Percentiles rank a stretch among this genome's conserved stretches.
These are phyloP conservation scores for Laticauda colubrina DNA, from an alignment of 2,113 vertebrate species.

Conservation along the genomic window DNA sequence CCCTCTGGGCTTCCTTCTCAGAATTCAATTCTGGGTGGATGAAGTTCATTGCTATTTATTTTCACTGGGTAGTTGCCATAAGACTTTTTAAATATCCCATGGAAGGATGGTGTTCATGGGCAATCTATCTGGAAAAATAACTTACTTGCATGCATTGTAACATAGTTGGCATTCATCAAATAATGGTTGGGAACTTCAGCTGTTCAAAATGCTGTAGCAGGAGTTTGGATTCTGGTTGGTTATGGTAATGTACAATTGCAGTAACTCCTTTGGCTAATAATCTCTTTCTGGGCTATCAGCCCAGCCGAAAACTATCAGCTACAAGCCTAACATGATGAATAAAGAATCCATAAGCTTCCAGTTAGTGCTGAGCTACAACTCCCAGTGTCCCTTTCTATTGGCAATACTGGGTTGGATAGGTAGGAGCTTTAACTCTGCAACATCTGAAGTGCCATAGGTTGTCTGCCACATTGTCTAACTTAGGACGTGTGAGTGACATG, in stretches of 20 bases:
- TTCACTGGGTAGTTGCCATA: conserved; percentile 18
- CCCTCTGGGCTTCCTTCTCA: conserved; percentile 52
- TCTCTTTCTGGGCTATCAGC: neutral
- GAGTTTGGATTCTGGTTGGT: neutral
- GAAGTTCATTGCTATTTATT: conserved; percentile 54
- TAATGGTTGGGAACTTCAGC: neutral
- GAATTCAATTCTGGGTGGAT: conserved; percentile 39
- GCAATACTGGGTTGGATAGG: neutral
- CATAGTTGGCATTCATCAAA: neutral
- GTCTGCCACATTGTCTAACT: neutral
- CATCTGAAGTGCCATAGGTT: neutral
- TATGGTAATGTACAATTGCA: neutral
- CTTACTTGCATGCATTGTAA: neutral
- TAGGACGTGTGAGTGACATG: neutral
- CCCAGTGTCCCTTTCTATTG: neutral
- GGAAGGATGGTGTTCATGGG: conserved; percentile 32
- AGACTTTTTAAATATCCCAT: conserved; percentile 25
- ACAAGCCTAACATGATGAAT: neutral
- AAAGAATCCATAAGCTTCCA: neutral
- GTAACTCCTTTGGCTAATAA: neutral
- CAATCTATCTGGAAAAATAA: conserved; percentile 38
- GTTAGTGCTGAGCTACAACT: neutral
- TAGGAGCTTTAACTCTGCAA: neutral
- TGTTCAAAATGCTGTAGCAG: neutral
- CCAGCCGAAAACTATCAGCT: neutral